Percentiles rank a stretch among this genome's conserved stretches.
Conservation (phyloP, 2,888 invertebrate species). For the Formica aserva region DNA sequence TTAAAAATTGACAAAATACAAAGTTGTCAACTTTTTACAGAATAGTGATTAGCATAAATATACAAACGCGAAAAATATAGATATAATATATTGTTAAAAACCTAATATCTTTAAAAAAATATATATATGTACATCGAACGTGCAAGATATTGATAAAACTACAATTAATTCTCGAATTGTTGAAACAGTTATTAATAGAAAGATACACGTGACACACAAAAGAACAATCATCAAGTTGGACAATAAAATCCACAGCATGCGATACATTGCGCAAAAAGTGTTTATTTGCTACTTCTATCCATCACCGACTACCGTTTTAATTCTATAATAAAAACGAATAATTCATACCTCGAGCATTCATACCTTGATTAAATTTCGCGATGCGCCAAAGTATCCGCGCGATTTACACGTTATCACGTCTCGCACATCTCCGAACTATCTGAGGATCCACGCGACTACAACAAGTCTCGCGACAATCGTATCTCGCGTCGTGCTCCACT, state of each 20-base stretch:
- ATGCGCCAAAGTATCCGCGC: constrained; percentile 47
- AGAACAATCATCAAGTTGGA: neutral
- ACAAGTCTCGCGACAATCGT: constrained; percentile 48
- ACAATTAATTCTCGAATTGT: neutral
- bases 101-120: neutral
- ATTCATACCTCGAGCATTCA: constrained; percentile 45
- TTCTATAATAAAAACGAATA: constrained; percentile 4
- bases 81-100: neutral
- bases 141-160: constrained; percentile 1
- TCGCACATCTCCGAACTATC: constrained; percentile 39
- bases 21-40: neutral
- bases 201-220: constrained; percentile 15
- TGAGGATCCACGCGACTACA: constrained; percentile 30
- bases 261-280: neutral
- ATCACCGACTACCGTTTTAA: neutral
- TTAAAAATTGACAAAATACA: neutral
- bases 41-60: neutral
- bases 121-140: neutral
- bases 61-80: neutral
- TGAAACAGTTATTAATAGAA: neutral
- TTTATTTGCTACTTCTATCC: neutral
- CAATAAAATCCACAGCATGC: neutral
- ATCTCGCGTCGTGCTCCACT: constrained; percentile 63
- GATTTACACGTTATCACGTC: constrained; percentile 52
- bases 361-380: constrained; percentile 41